Percentiles rank a stretch among this genome's conserved stretches.
phyloP scores from a whole-genome alignment of 2,888 invertebrate genomes.

The Cetonia aurata region DNA sequence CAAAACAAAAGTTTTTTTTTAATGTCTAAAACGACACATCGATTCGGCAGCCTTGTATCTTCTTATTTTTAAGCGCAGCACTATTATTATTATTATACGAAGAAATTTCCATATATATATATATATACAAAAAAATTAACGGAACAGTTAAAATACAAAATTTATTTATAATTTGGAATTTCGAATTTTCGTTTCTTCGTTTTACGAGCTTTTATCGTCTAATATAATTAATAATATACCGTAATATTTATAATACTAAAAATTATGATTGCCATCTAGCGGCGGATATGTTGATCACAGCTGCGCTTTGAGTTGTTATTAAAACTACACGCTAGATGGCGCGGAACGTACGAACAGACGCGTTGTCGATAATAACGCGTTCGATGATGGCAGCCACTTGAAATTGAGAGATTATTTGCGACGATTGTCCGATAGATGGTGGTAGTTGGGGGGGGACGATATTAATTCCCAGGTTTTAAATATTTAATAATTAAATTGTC shows the following conservation, averaged over 20 bases:
- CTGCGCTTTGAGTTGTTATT: constrained; percentile 36
- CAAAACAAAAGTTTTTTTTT: no score
- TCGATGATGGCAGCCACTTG: constrained; percentile 22
- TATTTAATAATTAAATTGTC: background rate
- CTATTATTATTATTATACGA: background rate
- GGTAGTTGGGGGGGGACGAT: background rate
- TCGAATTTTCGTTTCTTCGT: no score
- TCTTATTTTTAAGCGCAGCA: no score
- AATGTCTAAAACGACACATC: no score
- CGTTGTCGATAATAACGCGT: constrained; percentile 1
- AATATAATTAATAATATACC: background rate
- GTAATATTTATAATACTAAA: constrained; percentile 17
- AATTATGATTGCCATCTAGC: constrained; percentile 20
- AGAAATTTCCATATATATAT: background rate
- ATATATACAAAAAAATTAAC: background rate
- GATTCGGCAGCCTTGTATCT: no score
- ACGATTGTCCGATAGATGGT: constrained; percentile 14
- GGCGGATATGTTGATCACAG: constrained; percentile 38
- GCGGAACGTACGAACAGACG: constrained; percentile 16
- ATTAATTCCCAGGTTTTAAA: background rate
- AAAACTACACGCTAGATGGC: constrained; percentile 30
- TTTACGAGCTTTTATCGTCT: constrained; percentile 4
- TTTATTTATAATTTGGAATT: background rate
- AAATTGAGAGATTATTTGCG: no score
- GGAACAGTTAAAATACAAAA: background rate